A percentile compares a stretch with the other conserved stretches of the same genome.
Evolutionary conservation across 2,797 vertebrate species (phyloP).

Genomic region (Serranus cabrilla): DNA sequence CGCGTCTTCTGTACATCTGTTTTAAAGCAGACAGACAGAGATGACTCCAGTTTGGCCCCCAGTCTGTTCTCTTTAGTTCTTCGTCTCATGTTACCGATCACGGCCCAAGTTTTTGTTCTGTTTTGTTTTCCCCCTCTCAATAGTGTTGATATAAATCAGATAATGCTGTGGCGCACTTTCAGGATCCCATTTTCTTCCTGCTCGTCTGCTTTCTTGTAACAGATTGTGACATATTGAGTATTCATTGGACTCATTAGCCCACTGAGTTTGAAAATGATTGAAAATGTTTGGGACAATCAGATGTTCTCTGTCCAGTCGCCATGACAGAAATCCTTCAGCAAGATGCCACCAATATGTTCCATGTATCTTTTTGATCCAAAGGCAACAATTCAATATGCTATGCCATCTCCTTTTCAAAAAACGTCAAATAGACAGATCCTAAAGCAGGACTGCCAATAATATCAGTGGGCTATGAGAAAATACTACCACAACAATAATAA

Average conservation of each 20-base stretch:
- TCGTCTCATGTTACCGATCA: background rate
- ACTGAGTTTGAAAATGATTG: background rate
- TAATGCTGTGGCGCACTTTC: background rate
- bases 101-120: background rate
- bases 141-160: constrained; percentile 1
- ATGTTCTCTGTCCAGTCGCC: background rate
- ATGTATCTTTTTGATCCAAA: background rate
- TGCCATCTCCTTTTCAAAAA: background rate
- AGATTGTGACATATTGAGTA: constrained; percentile 11
- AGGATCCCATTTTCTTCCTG: background rate
- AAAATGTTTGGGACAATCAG: background rate
- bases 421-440: background rate
- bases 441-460: background rate
- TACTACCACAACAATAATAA: too few species aligned
- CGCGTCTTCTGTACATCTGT: background rate
- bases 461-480: too few species aligned
- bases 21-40: background rate
- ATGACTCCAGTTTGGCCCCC: background rate
- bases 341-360: background rate
- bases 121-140: background rate
- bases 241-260: background rate
- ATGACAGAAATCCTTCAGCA: background rate
- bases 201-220: background rate
- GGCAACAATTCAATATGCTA: background rate
- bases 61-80: background rate